Base-by-base conservation (phyloP, 2,888 invertebrate genomes). In the Pristionchus mayeri region DNA sequence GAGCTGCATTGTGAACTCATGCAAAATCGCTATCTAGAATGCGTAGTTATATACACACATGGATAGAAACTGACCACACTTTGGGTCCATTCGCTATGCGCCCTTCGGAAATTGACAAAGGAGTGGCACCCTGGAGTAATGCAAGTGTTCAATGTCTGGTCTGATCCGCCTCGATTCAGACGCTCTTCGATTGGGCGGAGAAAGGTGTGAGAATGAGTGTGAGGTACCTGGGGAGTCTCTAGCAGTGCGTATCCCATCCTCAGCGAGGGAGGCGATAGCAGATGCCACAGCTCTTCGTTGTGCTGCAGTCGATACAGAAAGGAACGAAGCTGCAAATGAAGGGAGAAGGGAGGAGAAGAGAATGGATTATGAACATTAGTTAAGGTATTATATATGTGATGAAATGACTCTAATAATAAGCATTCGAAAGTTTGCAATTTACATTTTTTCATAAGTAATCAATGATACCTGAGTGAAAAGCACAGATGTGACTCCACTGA, bases 191-290 rank as follows among this genome's bases (percentile, higher is more conserved):
- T 44, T 13, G 44, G 13, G 44, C 13, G 44, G 6, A 13, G 7
- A 44, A 44, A 44, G 13, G 6, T 6, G 44, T 9, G 44, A 44
- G 44, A 44, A 13, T 13, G 6, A 44, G 44, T n/a, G 7, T 44
- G 44, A 44, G 44, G 13, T 44, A 80, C 80, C 80, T 80, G 80
- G 0, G n/a, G 21, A 13, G 80, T 80, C 80, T 80, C 80, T 37
- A 80, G 24, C 16, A 80, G 54, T 48, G 80, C 80, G 40, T 80
- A 80, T 16, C 40, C 37, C n/a, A 57, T 13, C 57, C 27, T 60
- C 13, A 80, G 44, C 44, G 57, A 37, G 2, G 80, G 57, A 3
- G 54, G 57, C 16, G 57, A 54, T 11, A 80, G 54, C 7, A 57
- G 44, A 44, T 80, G 37, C 80, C 80, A 80, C 37, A 80, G 7